Evolutionary conservation across 2,797 vertebrate genomes (phyloP).

Genomic region (Limnodromus scolopaceus): DNA sequence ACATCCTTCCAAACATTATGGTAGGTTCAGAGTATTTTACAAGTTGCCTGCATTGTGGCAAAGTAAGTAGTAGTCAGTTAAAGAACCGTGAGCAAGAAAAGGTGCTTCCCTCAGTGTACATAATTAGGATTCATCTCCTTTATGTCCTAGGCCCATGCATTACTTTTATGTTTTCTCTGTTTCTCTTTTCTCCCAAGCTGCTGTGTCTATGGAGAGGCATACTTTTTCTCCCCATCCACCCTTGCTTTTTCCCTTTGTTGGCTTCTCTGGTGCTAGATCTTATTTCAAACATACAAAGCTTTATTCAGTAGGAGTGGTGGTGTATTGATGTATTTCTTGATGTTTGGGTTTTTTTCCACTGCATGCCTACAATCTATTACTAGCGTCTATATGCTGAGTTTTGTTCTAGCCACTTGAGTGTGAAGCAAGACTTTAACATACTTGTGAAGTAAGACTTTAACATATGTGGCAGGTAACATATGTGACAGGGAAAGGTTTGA

Average conservation of each 20-base stretch:
- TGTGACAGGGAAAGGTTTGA: neutral
- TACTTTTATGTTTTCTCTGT: neutral
- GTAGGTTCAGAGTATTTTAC: neutral
- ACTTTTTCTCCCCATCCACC: neutral
- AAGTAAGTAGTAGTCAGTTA: neutral
- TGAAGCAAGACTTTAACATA: neutral
- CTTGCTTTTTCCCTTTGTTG: neutral
- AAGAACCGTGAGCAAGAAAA: neutral
- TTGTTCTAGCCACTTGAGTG: neutral
- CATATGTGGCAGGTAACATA: neutral
- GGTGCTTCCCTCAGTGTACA: neutral
- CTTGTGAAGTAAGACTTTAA: neutral
- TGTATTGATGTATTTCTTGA: neutral
- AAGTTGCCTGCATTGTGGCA: neutral
- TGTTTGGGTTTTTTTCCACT: fast-evolving
- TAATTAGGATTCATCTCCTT: neutral
- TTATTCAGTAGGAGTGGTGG: neutral
- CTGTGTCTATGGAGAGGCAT: neutral
- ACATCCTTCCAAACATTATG: neutral
- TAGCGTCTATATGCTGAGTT: neutral
- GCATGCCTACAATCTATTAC: neutral
- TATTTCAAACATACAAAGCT: neutral
- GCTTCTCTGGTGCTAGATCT: neutral
- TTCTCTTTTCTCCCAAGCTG: neutral
- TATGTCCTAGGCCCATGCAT: neutral